Conservation (phyloP, 2,113 vertebrate species). For the Peromyscus leucopus region DNA sequence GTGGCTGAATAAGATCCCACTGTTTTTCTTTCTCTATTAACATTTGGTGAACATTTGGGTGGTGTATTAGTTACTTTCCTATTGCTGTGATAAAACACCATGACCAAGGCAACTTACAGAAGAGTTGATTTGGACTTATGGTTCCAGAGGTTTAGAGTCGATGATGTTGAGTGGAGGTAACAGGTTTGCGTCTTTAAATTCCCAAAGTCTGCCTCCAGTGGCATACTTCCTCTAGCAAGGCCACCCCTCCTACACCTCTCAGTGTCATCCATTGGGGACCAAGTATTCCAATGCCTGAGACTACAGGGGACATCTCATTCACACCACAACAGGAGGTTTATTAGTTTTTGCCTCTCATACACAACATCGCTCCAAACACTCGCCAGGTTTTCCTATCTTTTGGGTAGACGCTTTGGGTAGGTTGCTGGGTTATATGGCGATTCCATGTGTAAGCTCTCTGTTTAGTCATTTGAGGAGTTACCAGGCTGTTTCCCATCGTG, state of each 20-base stretch:
- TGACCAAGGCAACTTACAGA: background rate
- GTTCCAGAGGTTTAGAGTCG: background rate
- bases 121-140: background rate
- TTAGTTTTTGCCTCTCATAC: background rate
- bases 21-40: background rate
- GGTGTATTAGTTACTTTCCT: background rate
- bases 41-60: background rate
- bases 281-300: background rate
- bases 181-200: background rate
- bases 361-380: slow-evolving; percentile 23
- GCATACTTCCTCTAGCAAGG: background rate
- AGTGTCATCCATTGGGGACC: background rate
- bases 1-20: background rate
- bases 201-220: background rate
- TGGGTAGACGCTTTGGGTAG: background rate
- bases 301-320: background rate
- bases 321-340: background rate
- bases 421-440: background rate
- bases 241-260: background rate
- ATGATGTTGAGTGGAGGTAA: background rate
- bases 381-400: background rate
- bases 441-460: background rate
- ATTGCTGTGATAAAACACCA: background rate
- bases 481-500: background rate
- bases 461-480: slow-evolving; percentile 9